phyloP scores from a whole-genome alignment of 2,888 invertebrate genomes.

The Cerastis leucographa region DNA sequence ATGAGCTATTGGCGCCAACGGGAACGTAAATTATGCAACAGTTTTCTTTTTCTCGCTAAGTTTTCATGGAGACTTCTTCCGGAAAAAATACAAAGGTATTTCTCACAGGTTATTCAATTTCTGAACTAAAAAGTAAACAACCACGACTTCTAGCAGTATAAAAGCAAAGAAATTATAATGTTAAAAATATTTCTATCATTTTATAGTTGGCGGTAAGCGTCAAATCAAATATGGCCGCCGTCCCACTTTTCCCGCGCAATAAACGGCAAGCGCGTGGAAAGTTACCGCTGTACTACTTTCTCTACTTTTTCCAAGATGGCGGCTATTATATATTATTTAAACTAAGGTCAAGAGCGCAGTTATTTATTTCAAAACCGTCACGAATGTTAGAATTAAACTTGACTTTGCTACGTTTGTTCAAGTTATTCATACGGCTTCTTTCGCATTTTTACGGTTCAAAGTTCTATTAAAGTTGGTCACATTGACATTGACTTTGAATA shows the following conservation, averaged over 20 bases:
- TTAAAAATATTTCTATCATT: conserved; percentile 60
- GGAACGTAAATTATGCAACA: conserved; percentile 67
- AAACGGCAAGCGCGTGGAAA: conserved; percentile 88
- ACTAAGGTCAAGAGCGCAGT: conserved; percentile 84
- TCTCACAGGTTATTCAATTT: conserved; percentile 15
- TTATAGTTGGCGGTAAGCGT: conserved; percentile 79
- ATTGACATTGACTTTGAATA: conserved; percentile 47
- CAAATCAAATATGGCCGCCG: conserved; percentile 87
- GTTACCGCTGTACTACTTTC: conserved; percentile 90
- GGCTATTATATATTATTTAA: conserved; percentile 79
- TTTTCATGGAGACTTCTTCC: conserved; percentile 50
- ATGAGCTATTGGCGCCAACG: conserved; percentile 81
- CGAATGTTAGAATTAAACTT: conserved; percentile 51
- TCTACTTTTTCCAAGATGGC: conserved; percentile 90
- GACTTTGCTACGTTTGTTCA: conserved; percentile 41
- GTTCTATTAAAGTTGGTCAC: conserved; percentile 47
- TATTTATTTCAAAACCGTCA: conserved; percentile 67
- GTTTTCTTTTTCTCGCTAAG: conserved; percentile 60
- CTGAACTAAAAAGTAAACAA: conserved; percentile 19
- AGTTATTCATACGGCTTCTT: conserved; percentile 43
- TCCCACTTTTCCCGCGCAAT: conserved; percentile 89
- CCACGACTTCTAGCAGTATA: conserved; percentile 10
- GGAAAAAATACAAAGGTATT: conserved; percentile 50
- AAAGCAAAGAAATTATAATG: conserved; percentile 34
- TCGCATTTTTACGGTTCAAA: conserved; percentile 34